Evolutionary conservation across 2,797 vertebrate species (phyloP).

Genomic region (Coregonus sp.): DNA sequence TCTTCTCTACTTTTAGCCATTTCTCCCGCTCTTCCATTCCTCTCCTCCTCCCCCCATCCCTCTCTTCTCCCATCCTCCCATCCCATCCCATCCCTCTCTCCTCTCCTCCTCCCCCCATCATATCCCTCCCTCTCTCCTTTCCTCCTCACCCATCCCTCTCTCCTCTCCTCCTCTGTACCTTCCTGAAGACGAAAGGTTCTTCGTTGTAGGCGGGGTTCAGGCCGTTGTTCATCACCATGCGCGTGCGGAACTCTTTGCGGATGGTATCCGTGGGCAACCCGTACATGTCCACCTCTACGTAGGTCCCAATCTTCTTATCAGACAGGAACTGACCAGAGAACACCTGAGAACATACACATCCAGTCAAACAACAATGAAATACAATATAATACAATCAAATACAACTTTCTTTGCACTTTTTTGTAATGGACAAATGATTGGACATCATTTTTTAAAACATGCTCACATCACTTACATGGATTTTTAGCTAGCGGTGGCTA

Average conservation of each 20-base stretch:
- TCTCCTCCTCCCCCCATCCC: no score
- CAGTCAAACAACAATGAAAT: background rate
- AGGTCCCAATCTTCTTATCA: slow-evolving; percentile 97
- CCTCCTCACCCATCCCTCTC: no score
- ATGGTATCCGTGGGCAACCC: slow-evolving; percentile 97
- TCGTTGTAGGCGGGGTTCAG: slow-evolving; percentile 98
- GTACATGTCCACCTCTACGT: slow-evolving; percentile 99
- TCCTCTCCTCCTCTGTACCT: slow-evolving; percentile 73
- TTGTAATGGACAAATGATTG: no score
- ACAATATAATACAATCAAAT: slow-evolving; percentile 45
- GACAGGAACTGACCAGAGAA: slow-evolving; percentile 98
- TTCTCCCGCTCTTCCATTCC: background rate
- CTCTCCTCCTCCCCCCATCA: background rate
- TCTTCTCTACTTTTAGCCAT: no score
- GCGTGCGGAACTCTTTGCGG: slow-evolving; percentile 95
- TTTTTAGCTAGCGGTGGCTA: no score
- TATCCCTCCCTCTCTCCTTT: background rate
- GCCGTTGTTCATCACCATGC: slow-evolving; percentile 99
- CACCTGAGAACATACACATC: slow-evolving; percentile 72
- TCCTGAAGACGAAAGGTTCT: slow-evolving; percentile 96
- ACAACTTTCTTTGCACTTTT: slow-evolving; percentile 72
- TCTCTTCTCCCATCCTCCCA: background rate
- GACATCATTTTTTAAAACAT: no score
- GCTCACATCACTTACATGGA: no score
- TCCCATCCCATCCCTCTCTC: background rate